These are phyloP conservation scores for Rhopalosiphum nymphaeae DNA, from an alignment of 2,888 invertebrate genomes.

Conservation along the genomic window DNA sequence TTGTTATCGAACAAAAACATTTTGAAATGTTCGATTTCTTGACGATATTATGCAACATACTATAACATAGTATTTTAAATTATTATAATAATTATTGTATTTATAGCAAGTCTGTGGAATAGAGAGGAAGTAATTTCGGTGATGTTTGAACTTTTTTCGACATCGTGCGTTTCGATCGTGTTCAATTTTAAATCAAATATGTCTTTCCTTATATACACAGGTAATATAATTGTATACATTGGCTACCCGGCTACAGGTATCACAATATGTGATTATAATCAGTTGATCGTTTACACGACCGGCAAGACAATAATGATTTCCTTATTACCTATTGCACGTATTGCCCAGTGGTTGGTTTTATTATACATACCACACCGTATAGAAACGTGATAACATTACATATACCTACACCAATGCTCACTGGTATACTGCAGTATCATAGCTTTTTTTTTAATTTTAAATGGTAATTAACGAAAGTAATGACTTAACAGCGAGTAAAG, in stretches of 20 bases:
- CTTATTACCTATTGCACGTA: background rate
- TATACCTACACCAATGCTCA: background rate
- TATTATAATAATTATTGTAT: background rate
- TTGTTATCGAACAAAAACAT: background rate
- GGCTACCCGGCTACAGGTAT: background rate
- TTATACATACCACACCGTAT: background rate
- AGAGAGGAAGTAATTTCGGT: constrained; percentile 8
- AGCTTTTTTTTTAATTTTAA: background rate
- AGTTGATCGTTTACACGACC: background rate
- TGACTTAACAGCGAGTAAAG: background rate
- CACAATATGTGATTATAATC: background rate
- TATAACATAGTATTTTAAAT: no score
- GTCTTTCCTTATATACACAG: background rate
- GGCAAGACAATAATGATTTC: background rate
- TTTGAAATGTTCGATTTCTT: background rate
- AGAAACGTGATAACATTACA: background rate
- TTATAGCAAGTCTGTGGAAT: background rate
- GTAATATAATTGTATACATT: background rate
- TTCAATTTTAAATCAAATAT: background rate
- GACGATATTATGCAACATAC: background rate
- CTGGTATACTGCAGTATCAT: background rate
- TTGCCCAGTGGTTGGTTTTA: background rate
- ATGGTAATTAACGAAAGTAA: background rate
- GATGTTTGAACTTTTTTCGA: background rate
- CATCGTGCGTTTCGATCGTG: constrained; percentile 17